Base-by-base conservation (phyloP, 1,140 invertebrate genomes). In the Artemia franciscana region DNA sequence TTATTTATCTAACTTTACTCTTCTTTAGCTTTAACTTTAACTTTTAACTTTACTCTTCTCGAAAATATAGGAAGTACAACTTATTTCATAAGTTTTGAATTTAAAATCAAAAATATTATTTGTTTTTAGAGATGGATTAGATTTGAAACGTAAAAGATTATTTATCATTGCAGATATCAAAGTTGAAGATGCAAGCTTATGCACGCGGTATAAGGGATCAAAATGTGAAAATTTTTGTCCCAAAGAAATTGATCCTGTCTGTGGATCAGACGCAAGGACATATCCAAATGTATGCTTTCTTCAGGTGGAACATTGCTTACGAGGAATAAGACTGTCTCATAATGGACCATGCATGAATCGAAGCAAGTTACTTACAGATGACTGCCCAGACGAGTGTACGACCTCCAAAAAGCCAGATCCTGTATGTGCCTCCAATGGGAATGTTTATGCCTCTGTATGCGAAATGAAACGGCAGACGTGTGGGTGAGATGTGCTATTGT, bases 371-470 rank as follows among this genome's bases (percentile, higher is more conserved):
- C 83, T 88, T 65, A 75, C 86, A 27, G 87, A 90, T 70, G 88
- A 88, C 70, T 91, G 88, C 68, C 88, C 88, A 0, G 82, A 88
- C 0, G 82, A 85, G 64, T 91, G 88, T 70, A 83, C 84, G 18
- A 82, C 81, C 67, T 85, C 85, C 0, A 86, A 86, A 0, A 76
- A 84, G 58, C 87, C 90, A 69, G 87, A 88, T 18, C 88, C 88
- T 0, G 83, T 94, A 66, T 96, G 91, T 70, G 91, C 86, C 7
- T 68, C 67, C 9, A 62, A 96, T 71, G 88, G 90, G 26, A 89
- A 89, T 68, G 89, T 92, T 0, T 95, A 95, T 76, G 85, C 84
- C 68, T 93, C 84, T 63, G 90, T 88, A 5, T 96, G 92, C 71
- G 84, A 91, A 67, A 90, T 95, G 86, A 89, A 88, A 70, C 77